A percentile compares a stretch with the other conserved stretches of the same genome.
Evolutionary conservation across 2,888 invertebrate species (phyloP).

Genomic region (Hoplodrina blanda): DNA sequence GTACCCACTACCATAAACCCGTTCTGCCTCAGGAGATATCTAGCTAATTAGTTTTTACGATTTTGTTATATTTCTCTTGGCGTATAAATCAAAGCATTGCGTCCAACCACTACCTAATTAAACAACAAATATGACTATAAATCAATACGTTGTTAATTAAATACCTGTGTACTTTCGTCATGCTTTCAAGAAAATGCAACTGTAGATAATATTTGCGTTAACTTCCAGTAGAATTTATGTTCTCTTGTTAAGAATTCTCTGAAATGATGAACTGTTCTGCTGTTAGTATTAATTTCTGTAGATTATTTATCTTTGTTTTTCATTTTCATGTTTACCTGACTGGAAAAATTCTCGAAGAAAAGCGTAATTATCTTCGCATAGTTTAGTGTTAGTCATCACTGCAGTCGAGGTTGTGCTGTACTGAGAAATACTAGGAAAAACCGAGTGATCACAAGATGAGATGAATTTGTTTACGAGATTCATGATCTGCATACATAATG

Average conservation of each 20-base stretch:
- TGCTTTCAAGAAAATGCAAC: conserved; percentile 55
- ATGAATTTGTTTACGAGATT: conserved; percentile 22
- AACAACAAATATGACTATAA: conserved; percentile 43
- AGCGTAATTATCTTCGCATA: conserved; percentile 29
- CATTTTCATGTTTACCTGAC: conserved; percentile 40
- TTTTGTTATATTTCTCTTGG: conserved; percentile 17
- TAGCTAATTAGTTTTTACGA: conserved; percentile 53
- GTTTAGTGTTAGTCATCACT: conserved; percentile 27
- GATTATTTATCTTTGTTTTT: conserved; percentile 43
- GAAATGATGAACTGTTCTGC: conserved; percentile 40
- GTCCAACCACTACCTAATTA: conserved; percentile 25
- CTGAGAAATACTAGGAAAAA: conserved; percentile 38
- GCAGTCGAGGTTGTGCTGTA: conserved; percentile 1
- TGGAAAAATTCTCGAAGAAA: conserved; percentile 47
- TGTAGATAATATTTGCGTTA: conserved; percentile 17
- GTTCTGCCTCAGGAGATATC: conserved; percentile 37
- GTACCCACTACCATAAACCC: conserved; percentile 36
- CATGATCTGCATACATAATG: conserved; percentile 9
- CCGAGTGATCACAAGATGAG: conserved; percentile 10
- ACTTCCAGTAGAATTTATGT: conserved; percentile 28
- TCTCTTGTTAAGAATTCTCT: conserved; percentile 27
- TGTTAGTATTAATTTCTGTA: conserved; percentile 34
- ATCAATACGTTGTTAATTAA: conserved; percentile 51
- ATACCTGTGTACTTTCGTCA: conserved; percentile 48
- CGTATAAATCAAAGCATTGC: conserved; percentile 45